Base-by-base conservation (phyloP, 2,797 vertebrate genomes). In the Pelodytes ibericus region DNA sequence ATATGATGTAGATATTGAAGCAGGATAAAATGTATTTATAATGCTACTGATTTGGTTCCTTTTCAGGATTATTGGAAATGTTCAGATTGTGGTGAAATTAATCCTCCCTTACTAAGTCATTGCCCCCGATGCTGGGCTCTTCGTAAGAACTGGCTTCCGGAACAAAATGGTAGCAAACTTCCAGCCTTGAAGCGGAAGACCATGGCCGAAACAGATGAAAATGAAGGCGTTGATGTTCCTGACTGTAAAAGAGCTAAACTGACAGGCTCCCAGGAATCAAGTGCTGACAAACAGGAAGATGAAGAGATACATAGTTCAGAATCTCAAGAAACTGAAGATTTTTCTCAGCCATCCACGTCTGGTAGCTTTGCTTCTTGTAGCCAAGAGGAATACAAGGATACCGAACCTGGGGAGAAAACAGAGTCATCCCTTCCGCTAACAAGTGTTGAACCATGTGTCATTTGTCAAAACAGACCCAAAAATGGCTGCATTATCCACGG, bases 401-500 rank as follows among this genome's bases (percentile, higher is more conserved):
- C 90, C 24, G 94, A 96, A 80, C 94, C 91, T 62, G 87, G 87
- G 22, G 87, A 90, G 77, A 92, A 83, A 2, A 13, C 85, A 0
- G 95, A 96, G 77, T 87, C 85, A 58, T 87, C 85, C 6, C 90
- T 96, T 25, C 94, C 94, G 0, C 78, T 93, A 41, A 93, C 91
- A 58, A 95, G 94, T 61, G 85, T 94, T 62, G 96, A 99, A 74
- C 96, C 96, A 0, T 99, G 98, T 56, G 93, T 99, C 80, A 99
- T 99, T 84, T 99, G 97, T 73, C 97, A 98, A 83, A 96, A 93
- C 31, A 88, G 94, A 51, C 96, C 96, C 5, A 99, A 98, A 85
- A 98, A 98, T 59, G 96, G 97, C 80, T 98, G 96, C 86, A 99
- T 99, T 47, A 95, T 99, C 4, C 98, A 99, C 4, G 97, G 97